Evolutionary conservation across 2,797 vertebrate genomes (phyloP).

Genomic region (Crenichthys baileyi): DNA sequence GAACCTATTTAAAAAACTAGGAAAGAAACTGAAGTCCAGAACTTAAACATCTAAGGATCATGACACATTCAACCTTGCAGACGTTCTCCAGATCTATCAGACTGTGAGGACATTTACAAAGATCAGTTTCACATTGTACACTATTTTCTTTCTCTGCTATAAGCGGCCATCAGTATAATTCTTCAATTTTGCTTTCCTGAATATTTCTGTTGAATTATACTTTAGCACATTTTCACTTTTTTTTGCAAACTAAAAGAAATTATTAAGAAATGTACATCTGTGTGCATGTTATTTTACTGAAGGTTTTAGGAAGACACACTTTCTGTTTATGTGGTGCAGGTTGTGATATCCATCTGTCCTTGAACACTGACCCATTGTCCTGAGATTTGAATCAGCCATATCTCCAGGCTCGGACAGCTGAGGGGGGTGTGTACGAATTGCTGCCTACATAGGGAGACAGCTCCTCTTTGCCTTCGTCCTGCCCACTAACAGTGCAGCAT

Average conservation of each 20-base stretch:
- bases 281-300: background rate
- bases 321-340: conserved; percentile 37
- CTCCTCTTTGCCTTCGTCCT: conserved; percentile 63
- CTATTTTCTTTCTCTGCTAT: too few relatives aligned
- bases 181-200: background rate
- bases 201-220: background rate
- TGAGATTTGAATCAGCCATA: conserved; percentile 67
- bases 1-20: too few relatives aligned
- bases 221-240: background rate
- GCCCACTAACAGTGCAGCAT: conserved; percentile 66
- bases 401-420: conserved; percentile 71
- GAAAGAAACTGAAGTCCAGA: too few relatives aligned
- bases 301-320: conserved; percentile 42
- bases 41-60: too few relatives aligned
- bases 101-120: too few relatives aligned
- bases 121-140: too few relatives aligned
- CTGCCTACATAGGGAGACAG: conserved; percentile 59
- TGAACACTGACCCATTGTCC: conserved; percentile 76
- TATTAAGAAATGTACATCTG: conserved; percentile 1
- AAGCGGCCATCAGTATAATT: background rate
- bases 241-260: background rate
- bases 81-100: too few relatives aligned
- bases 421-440: conserved; percentile 25
- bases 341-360: conserved; percentile 52
- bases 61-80: too few relatives aligned